phyloP scores from a whole-genome alignment of 2,888 invertebrate genomes.

The Sylvicola cinctus region DNA sequence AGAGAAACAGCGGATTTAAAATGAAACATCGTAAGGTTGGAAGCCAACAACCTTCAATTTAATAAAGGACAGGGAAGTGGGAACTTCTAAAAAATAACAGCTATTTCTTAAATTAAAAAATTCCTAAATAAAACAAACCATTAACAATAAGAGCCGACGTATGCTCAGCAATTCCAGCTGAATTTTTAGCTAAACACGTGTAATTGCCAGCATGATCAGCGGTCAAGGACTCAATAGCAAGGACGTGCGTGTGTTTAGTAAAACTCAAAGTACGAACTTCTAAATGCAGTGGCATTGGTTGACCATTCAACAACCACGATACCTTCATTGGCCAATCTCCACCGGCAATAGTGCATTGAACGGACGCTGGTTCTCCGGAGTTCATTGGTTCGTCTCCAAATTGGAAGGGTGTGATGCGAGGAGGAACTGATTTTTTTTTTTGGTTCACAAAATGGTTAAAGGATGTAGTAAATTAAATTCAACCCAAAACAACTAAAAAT shows the following conservation, averaged over 20 bases:
- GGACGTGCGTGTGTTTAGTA: constrained; percentile 41
- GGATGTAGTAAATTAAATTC: background rate
- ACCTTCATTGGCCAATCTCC: constrained; percentile 45
- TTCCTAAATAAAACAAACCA: constrained; percentile 25
- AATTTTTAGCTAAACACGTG: constrained; percentile 36
- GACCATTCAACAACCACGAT: constrained; percentile 29
- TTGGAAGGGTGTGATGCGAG: background rate
- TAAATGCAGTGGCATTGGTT: constrained; percentile 1
- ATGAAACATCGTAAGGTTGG: no score
- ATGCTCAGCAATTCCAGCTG: constrained; percentile 31
- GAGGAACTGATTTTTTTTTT: no score
- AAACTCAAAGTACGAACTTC: background rate
- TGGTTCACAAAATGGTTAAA: background rate
- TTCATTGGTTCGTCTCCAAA: constrained; percentile 34
- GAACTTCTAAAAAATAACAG: no score
- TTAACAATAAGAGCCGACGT: constrained; percentile 33
- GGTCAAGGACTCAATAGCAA: constrained; percentile 32
- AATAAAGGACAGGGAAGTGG: no score
- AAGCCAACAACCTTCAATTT: no score
- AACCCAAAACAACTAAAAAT: constrained; percentile 1
- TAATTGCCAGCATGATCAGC: constrained; percentile 36
- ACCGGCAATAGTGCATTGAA: constrained; percentile 36
- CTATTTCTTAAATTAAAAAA: no score
- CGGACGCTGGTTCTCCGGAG: constrained; percentile 35
- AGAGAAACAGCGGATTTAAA: no score